These are phyloP conservation scores for Tragelaphus imberbis DNA, from an alignment of 2,113 vertebrate species.

Conservation along the genomic window DNA sequence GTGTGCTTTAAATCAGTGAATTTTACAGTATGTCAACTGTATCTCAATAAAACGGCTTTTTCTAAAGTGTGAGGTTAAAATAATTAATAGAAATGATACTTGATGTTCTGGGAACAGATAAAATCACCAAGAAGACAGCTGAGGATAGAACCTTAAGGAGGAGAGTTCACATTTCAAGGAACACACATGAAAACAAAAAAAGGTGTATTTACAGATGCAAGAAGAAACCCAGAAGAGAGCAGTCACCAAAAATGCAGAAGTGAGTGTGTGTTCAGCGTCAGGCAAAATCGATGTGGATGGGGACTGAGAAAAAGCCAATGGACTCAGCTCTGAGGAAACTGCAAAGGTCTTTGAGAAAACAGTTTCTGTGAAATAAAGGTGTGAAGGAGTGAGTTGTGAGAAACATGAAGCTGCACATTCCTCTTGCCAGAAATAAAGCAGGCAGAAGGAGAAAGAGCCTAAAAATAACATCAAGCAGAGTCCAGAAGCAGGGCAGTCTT, in stretches of 20 bases:
- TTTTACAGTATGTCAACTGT: neutral
- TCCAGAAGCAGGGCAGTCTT: neutral
- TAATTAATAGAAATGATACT: slow-evolving; percentile 3
- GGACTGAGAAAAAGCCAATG: neutral
- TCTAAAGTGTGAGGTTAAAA: neutral
- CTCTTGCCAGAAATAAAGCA: neutral
- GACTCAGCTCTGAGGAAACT: neutral
- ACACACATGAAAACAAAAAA: neutral
- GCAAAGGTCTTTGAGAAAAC: neutral
- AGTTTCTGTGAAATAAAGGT: neutral
- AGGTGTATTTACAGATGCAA: neutral
- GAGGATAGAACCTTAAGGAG: neutral
- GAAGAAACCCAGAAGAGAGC: neutral
- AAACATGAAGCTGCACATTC: neutral
- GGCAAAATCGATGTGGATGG: neutral
- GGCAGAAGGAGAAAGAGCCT: neutral
- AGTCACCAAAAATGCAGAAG: neutral
- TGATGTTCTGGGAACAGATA: neutral
- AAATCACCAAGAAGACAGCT: neutral
- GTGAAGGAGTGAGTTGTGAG: neutral
- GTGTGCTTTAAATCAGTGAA: neutral
- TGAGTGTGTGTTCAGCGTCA: neutral
- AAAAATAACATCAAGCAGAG: neutral
- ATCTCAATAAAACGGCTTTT: neutral
- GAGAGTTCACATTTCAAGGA: neutral